phyloP scores from a whole-genome alignment of 2,797 vertebrate genomes.

The Adelosebastes latens region DNA sequence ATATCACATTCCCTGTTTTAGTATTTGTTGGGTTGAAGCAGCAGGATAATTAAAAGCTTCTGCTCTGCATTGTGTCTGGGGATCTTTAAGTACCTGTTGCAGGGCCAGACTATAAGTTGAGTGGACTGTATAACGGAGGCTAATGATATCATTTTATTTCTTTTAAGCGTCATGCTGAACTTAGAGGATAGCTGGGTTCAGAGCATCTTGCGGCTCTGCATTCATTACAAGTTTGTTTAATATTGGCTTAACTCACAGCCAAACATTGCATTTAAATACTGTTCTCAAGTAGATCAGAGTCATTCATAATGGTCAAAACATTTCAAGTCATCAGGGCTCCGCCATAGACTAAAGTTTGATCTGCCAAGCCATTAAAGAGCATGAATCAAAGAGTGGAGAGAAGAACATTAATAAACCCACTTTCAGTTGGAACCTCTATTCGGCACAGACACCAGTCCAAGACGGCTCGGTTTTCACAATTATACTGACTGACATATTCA shows the following conservation, averaged over 20 bases:
- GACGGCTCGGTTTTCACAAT: conserved; percentile 76
- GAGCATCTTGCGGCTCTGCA: conserved; percentile 33
- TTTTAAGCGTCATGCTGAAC: not conserved
- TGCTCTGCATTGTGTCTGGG: not conserved
- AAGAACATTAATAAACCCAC: conserved; percentile 69
- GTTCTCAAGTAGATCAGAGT: conserved; percentile 50
- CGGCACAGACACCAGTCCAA: conserved; percentile 62
- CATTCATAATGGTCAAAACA: conserved; percentile 62
- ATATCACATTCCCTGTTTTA: not conserved
- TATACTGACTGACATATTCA: conserved; percentile 84
- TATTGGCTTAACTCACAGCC: conserved; percentile 54
- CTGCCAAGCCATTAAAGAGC: conserved; percentile 65
- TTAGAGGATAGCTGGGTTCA: not conserved
- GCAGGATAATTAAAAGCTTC: not conserved
- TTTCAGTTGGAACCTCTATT: conserved; percentile 66
- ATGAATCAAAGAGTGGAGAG: conserved; percentile 68
- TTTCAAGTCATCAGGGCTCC: conserved; percentile 60
- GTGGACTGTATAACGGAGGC: not conserved
- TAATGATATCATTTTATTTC: not conserved
- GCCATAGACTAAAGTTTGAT: conserved; percentile 67
- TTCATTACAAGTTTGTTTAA: conserved; percentile 70
- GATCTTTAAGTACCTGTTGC: conserved; percentile 15
- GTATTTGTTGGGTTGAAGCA: not conserved
- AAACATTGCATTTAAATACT: conserved; percentile 61
- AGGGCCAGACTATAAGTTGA: not conserved